Evolutionary conservation across 2,888 invertebrate species (phyloP), one percentile per base, ranked within the genome.

Genomic region (Aphodius sticticus): DNA sequence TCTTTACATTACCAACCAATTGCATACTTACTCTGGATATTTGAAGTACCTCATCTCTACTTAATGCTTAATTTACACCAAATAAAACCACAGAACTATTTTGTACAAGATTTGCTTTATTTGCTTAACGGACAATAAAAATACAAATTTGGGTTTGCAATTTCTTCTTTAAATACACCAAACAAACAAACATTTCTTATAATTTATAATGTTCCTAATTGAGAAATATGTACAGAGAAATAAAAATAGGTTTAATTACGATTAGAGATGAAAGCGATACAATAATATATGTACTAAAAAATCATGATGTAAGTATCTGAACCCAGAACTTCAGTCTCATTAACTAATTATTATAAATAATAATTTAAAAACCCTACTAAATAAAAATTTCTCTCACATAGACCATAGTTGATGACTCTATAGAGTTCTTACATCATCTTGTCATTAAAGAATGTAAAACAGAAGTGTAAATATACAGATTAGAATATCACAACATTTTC

Each of bases 121-220:
- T 84, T 74, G 84, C 84, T 85, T 84, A 85, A 85, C 83, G 83
- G 81, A 84, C 83, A 84, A 85, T 84, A 86, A 86, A 86, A 86
- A 85, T 86, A 86, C 86, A 86, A 80, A 85, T 84, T 85, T 84
- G 84, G 84, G 83, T 83, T 84, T 84, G 82, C 82, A 82, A 82
- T 84, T 83, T 83, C 77, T 84, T 84, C 84, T 80, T 78, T 81
- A 84, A 84, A 85, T 83, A 85, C 84, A 83, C 82, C 77, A 80
- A 82, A 81, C 71, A 81, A 81, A 81, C 79, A 82, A 77, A 78
- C 81, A 80, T 74, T 74, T 35, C 36, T 81, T 82, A 81, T 78
- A 76, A 80, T 79, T 82, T 79, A 79, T 78, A 78, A 76, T 78
- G 77, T 82, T 76, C 80, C 80, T 78, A 81, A 79, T 36, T 36